Evolutionary conservation across 1,140 invertebrate genomes (phyloP), one percentile per base, ranked within the genome.

Genomic region (Macrosteles quadrilineatus): DNA sequence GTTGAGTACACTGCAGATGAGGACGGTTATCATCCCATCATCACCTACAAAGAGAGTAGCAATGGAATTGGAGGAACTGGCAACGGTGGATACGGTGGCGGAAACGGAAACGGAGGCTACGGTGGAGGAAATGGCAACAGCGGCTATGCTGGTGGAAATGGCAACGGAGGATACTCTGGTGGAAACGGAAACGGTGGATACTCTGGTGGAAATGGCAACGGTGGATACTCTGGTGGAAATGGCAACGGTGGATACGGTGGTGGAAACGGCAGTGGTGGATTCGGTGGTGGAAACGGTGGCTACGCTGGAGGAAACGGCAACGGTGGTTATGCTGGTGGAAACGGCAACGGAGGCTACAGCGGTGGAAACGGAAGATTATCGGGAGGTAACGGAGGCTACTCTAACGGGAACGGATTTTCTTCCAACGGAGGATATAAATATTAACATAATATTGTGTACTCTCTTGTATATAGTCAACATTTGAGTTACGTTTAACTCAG

Each of bases 1-100:
- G 91, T 95, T 47, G 87, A 91, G 78, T 95, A 94, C 80, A 87
- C 91, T 79, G 92, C 91, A 1, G 91, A 92, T 78, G 84, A 86
- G 75, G 87, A 90, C 68, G 92, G 93, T 75, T 94, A 90, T 80
- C 90, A 91, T 79, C 92, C 92, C 68, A 86, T 87, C 77, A 88
- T 95, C 72, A 31, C 59, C 17, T 31, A 66, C 64, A 14, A 30
- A 0, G 59, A 67, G 9, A 45, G 43, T 45, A 40, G 36, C 25
- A 67, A 67, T 21, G 65, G 65, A 19, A 30, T 2, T 17, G 17
- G 12, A 25, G 72, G 72, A 12, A 29, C 27, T 43, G 68, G 72
- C 6, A 64, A 64, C n/a, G 63, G 57, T 31, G 68, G 36, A 1
- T 47, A 68, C 2, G 45, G 27, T 47, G 40, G 50, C 23, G 63